These are phyloP conservation scores for Platyrinchus mystaceus DNA, from an alignment of 2,797 vertebrate genomes.

Conservation along the genomic window DNA sequence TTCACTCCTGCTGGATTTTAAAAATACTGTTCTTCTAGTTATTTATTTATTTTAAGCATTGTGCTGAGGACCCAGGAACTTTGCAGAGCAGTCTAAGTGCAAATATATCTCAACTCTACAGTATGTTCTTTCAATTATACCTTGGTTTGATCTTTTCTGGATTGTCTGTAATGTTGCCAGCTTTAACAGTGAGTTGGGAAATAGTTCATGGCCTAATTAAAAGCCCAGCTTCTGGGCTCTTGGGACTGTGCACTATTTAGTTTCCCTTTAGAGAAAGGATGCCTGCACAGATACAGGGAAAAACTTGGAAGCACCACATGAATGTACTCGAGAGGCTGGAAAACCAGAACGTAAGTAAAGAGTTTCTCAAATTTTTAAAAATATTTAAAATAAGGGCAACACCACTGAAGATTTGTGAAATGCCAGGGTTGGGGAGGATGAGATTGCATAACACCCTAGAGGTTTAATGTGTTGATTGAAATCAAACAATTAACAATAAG, in stretches of 20 bases:
- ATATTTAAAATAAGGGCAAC: not conserved
- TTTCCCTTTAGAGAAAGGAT: not conserved
- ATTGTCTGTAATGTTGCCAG: not conserved
- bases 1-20: slow-evolving; percentile 26
- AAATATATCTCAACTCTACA: not conserved
- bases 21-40: slow-evolving; percentile 11
- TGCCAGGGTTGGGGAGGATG: not conserved
- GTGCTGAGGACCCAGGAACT: slow-evolving; percentile 1
- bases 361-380: not conserved
- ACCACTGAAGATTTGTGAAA: not conserved
- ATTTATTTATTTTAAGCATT: slow-evolving; percentile 19
- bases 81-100: not conserved
- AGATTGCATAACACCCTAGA: not conserved
- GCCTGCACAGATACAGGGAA: not conserved
- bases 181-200: not conserved
- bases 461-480: not conserved
- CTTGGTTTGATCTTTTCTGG: not conserved
- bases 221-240: not conserved
- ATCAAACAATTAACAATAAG: slow-evolving; percentile 13
- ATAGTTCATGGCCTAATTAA: slow-evolving; percentile 10
- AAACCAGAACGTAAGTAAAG: not conserved
- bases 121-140: not conserved
- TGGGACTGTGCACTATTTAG: not conserved
- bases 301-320: not conserved
- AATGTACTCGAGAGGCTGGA: not conserved